Base-by-base conservation (phyloP, 2,113 vertebrate genomes). In the Mustela nigripes region DNA sequence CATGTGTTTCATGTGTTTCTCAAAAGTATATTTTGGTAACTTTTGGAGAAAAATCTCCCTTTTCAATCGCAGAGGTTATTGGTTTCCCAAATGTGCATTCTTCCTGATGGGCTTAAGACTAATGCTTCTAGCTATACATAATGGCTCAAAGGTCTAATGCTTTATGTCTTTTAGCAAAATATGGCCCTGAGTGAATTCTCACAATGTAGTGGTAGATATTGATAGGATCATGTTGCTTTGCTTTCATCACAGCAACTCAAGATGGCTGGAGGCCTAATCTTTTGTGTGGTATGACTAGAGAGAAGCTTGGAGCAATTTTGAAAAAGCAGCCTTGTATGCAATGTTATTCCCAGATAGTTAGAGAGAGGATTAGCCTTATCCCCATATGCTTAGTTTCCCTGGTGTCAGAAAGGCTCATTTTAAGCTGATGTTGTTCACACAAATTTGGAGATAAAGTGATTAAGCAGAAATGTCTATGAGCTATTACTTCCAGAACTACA, bases 371-470 rank as follows among this genome's bases (percentile, higher is more conserved):
- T 97, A 92, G 21, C 33, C 31, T 79, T 94, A 81, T 83, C 81
- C 48, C 62, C 50, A 76, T 3, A 31, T 94, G 33, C 80, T 95
- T 96, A 62, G 58, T 95, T 95, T 94, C 42, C 36, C 80, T 92
- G 24, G 26, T 79, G 24, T 84, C 84, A 65, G 39, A 87, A 86
- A 94, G 88, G 36, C 74, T 95, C 80, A 42, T 73, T 36, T 58
- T 97, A 97, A 65, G 42, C 33, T 94, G 83, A 80, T 71, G 87
- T 63, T 96, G 60, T 92, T 63, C 80, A 88, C 53, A 91, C 26
- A 91, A 73, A 88, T 80, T 90, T 97, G 42, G 63, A 95, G 95
- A 95, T 97, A 96, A 95, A 92, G 48, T 90, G 92, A 96, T 98
- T 95, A 96, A 97, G 50, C 48, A 83, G 67, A 96, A 94, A 74